A percentile compares a stretch with the other conserved stretches of the same genome.
Conservation (phyloP, 1,140 invertebrate genomes). For the Pseudoatta argentina region DNA sequence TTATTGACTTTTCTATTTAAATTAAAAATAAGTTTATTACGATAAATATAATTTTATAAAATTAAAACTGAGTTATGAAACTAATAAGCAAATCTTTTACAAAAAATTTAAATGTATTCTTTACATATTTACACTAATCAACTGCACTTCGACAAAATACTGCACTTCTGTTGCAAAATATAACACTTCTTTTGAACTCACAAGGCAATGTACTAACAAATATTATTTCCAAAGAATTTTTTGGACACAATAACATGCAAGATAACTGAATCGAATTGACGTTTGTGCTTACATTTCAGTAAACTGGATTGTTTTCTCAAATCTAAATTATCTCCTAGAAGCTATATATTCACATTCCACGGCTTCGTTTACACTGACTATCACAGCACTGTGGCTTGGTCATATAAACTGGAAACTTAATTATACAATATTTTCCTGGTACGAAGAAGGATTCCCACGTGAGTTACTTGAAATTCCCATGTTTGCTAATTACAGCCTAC, state of each 20-base stretch:
- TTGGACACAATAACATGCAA: not conserved
- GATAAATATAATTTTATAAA: not conserved
- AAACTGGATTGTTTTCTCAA: not conserved
- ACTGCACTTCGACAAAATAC: not conserved
- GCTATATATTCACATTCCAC: not conserved
- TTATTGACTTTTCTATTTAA: not conserved
- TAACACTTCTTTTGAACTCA: not conserved
- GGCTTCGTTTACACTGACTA: constrained; percentile 6
- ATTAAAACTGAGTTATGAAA: not conserved
- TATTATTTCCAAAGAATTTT: not conserved
- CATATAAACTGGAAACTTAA: constrained; percentile 44
- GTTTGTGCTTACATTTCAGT: constrained; percentile 45
- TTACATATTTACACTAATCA: not conserved
- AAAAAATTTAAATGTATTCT: constrained; percentile 5
- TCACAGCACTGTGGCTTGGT: not conserved
- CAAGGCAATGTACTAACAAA: not conserved
- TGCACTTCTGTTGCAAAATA: not conserved
- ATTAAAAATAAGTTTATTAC: not conserved
- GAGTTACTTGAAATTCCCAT: not conserved
- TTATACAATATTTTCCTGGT: constrained; percentile 4
- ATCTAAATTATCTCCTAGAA: not conserved
- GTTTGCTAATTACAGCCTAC: not conserved
- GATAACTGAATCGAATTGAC: not conserved
- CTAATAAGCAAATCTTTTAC: not conserved
- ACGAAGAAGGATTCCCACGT: not conserved